Evolutionary conservation across 1,140 invertebrate species (phyloP).

Genomic region (Camponotus pennsylvanicus): DNA sequence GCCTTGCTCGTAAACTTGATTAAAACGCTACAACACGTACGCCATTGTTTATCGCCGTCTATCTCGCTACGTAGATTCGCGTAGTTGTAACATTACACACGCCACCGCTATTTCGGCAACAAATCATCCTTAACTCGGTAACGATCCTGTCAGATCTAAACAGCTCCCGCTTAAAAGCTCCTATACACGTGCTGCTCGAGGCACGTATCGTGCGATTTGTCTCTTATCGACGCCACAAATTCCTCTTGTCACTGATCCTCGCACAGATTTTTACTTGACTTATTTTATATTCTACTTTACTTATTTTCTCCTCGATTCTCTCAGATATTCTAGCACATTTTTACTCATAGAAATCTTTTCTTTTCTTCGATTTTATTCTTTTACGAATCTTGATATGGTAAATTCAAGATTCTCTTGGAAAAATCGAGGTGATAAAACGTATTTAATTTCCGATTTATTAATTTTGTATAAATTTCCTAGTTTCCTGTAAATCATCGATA

Average conservation of each 20-base stretch:
- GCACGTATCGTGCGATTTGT: constrained; percentile 9
- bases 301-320: too few relatives aligned
- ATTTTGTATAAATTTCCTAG: background rate
- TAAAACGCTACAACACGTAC: constrained; percentile 40
- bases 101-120: constrained; percentile 15
- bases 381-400: too few relatives aligned
- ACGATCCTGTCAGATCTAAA: constrained; percentile 51
- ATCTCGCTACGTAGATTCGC: background rate
- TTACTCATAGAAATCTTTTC: background rate
- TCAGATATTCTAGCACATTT: background rate
- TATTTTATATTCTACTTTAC: too few relatives aligned
- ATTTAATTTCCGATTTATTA: too few relatives aligned
- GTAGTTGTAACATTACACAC: background rate
- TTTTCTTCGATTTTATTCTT: too few relatives aligned
- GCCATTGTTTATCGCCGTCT: constrained; percentile 38
- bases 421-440: too few relatives aligned
- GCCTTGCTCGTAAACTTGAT: constrained; percentile 42
- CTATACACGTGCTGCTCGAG: background rate
- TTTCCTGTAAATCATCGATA: background rate
- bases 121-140: constrained; percentile 52
- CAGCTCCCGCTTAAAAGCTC: constrained; percentile 22
- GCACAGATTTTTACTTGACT: background rate
- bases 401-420: too few relatives aligned
- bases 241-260: background rate
- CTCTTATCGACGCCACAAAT: too few relatives aligned